Base-by-base conservation (phyloP, 2,888 invertebrate genomes). In the Callyntrura sp. region DNA sequence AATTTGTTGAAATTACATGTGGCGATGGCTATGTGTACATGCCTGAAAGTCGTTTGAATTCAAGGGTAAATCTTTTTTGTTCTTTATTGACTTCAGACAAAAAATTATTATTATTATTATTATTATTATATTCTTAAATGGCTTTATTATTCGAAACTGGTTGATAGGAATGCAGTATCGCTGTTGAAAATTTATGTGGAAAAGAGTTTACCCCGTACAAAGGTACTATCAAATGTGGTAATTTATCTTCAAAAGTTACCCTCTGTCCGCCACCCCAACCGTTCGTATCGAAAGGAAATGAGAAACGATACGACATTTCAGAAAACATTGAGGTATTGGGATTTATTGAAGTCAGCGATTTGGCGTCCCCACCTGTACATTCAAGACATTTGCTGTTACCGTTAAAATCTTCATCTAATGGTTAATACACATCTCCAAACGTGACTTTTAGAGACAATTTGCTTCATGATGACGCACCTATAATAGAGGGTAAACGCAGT, bases 361-460 rank as follows among this genome's bases (percentile, higher is more conserved):
- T 98, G 82, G 97, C 97, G 48, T 98, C 98, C 88, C 99, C 99
- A 1, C 98, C 98, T 94, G 97, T 98, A 1, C 95, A 98, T 90
- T 98, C 98, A 91, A 96, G 98, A 57, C 99, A 99, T 94, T 95
- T 99, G 90, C 96, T 99, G 8, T 95, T 99, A 92, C 98, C 99
- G 0, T 96, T 93, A 20, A 91, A 91, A 84, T 92, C 93, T 20
- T 92, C 93, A 70, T 92, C 88, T 28, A 82, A 9, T 79, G 94
- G 94, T 92, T 35, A 35, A 35, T 35, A 35, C 25, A n/a, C n/a
- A n/a, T n/a, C n/a, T n/a, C n/a, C n/a, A n/a, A n/a, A n/a, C n/a
- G n/a, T n/a, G n/a, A n/a, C n/a, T n/a, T n/a, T n/a, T n/a, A n/a
- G n/a, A n/a, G n/a, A n/a, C n/a, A n/a, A n/a, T n/a, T n/a, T n/a